Evolutionary conservation across 2,888 invertebrate genomes (phyloP).

Genomic region (Tenthredo livida): DNA sequence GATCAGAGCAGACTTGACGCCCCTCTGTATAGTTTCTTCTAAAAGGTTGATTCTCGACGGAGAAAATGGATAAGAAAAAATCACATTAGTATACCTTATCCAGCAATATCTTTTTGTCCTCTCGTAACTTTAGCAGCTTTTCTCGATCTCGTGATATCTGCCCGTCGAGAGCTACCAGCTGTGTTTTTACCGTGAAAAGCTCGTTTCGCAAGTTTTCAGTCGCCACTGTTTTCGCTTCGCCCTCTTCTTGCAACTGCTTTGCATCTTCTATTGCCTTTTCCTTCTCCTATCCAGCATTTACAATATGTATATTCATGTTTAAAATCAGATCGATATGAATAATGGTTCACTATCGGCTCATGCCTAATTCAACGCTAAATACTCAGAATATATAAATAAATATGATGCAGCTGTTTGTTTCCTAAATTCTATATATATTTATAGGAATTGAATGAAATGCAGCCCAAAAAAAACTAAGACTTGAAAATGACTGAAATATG

Average conservation of each 20-base stretch:
- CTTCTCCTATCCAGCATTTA: conserved; percentile 69
- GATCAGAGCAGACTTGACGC: neutral
- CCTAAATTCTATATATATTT: too few species aligned
- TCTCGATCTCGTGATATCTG: conserved; percentile 74
- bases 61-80: neutral
- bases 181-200: conserved; percentile 67
- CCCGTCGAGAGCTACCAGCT: conserved; percentile 68
- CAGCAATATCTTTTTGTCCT: conserved; percentile 73
- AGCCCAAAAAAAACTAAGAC: neutral
- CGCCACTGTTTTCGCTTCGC: conserved; percentile 66
- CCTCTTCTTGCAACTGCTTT: conserved; percentile 63
- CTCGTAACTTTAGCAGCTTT: conserved; percentile 72
- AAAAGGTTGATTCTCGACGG: neutral
- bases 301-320: neutral
- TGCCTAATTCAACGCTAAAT: too few species aligned
- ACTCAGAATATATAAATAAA: too few species aligned
- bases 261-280: conserved; percentile 65
- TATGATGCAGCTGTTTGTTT: too few species aligned
- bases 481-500: neutral
- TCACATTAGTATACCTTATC: conserved; percentile 69
- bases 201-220: conserved; percentile 73
- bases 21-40: neutral
- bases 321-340: too few species aligned
- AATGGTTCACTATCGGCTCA: too few species aligned
- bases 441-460: too few species aligned